These are phyloP conservation scores for Tricholauxania praeusta DNA, from an alignment of 2,888 invertebrate species.

Conservation along the genomic window DNA sequence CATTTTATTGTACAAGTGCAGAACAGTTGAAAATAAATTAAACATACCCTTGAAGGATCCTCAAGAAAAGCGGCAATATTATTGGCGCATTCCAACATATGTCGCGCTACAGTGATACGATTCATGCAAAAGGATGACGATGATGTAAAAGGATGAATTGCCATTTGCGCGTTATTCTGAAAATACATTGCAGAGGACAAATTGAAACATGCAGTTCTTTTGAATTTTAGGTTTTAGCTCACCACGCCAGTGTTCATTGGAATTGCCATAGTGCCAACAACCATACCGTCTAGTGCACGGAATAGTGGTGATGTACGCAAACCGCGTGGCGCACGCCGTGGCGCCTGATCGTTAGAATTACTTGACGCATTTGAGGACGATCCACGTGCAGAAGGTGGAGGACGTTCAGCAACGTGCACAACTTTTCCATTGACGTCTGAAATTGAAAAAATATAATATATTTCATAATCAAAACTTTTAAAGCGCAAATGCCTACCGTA, in stretches of 20 bases:
- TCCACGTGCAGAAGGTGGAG: conserved; percentile 76
- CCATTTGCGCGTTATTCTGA: conserved; percentile 54
- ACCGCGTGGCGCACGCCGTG: conserved; percentile 62
- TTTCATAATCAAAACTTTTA: not conserved
- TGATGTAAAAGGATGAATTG: conserved; percentile 63
- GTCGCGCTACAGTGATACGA: conserved; percentile 67
- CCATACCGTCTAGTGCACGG: conserved; percentile 66
- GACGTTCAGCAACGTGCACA: conserved; percentile 89
- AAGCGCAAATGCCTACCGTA: conserved; percentile 74
- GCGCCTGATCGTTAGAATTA: conserved; percentile 51
- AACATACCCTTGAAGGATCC: conserved; percentile 63
- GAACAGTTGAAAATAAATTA: not conserved
- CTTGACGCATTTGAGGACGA: conserved; percentile 50
- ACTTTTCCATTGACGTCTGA: conserved; percentile 92
- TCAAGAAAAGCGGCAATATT: conserved; percentile 68
- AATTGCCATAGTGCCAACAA: conserved; percentile 68
- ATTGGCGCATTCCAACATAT: conserved; percentile 67
- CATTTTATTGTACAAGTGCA: not conserved
- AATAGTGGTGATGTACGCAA: conserved; percentile 65
- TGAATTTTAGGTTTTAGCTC: not conserved
- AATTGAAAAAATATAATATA: not conserved
- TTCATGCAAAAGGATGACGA: conserved; percentile 68
- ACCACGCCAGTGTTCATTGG: conserved; percentile 60
- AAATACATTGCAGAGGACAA: conserved; percentile 3
- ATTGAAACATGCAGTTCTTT: not conserved